phyloP scores from a whole-genome alignment of 2,888 invertebrate species.

The Metopia argyrocephala region DNA sequence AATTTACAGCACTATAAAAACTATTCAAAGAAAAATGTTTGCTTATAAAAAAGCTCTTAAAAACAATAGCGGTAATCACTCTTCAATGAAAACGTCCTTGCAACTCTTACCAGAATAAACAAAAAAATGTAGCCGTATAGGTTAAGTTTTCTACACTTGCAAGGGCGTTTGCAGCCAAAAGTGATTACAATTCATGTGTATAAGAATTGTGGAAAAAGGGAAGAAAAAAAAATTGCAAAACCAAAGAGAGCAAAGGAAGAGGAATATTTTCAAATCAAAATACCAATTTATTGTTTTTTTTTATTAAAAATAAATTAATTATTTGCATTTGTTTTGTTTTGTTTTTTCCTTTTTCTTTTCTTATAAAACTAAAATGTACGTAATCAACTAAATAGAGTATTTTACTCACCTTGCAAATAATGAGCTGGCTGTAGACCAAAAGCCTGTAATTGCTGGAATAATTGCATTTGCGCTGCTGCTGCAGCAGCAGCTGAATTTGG shows the following conservation, averaged over 20 bases:
- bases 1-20: not conserved
- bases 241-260: not conserved
- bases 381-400: not conserved
- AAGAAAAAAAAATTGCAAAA: not conserved
- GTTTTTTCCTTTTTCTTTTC: not conserved
- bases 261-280: not conserved
- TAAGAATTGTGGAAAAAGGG: not conserved
- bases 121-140: too few relatives aligned
- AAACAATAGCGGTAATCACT: too few relatives aligned
- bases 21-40: not conserved
- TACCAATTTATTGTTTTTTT: not conserved
- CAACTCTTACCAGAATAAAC: too few relatives aligned
- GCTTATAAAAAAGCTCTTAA: not conserved
- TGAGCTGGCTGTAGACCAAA: slow-evolving; percentile 82
- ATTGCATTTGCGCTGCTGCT: slow-evolving; percentile 81
- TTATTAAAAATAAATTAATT: not conserved
- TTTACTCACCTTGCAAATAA: slow-evolving; percentile 81
- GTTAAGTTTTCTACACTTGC: too few relatives aligned
- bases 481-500: slow-evolving; percentile 75
- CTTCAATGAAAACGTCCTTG: too few relatives aligned
- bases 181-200: too few relatives aligned
- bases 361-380: not conserved
- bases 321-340: too few relatives aligned
- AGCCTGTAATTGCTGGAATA: slow-evolving; percentile 83
- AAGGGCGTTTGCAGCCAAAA: too few relatives aligned